Base-by-base conservation (phyloP, 2,888 invertebrate species). In the Trissolcus japonicus region DNA sequence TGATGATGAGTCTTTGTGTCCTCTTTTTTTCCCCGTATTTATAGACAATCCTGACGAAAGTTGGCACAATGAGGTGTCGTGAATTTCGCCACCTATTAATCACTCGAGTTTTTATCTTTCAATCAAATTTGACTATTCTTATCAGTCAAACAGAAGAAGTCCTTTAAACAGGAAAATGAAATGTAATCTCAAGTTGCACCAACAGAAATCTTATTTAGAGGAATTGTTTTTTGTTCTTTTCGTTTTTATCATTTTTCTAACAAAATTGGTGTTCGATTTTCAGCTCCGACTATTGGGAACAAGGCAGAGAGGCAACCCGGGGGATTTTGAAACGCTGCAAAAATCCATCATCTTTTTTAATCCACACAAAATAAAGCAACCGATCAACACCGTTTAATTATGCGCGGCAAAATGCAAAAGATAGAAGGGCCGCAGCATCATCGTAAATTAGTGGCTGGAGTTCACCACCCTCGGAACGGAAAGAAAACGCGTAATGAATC, bases 401-500 rank as follows among this genome's bases (percentile, higher is more conserved):
- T 76, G 78, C 78, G 73, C 76, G 69, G 73, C 72, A 67, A 62
- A 73, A 75, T 72, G 75, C 75, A 73, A 77, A 76, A 76, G 79
- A 79, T 77, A 59, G 77, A 67, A 78, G 73, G 73, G 78, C 78
- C 78, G 55, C 56, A 63, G 78, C 74, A 80, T 78, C 76, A 76
- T 78, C 80, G 80, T 80, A 79, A 80, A 80, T 80, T 79, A 80
- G 80, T 78, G 80, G 76, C 77, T 48, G 76, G 41, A 51, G 74
- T 67, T 74, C 77, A 69, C 75, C 78, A 79, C 77, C 79, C 79
- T 76, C 68, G 19, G 63, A 76, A 78, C 74, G 76, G 77, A 79
- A 80, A 80, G 79, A 80, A 80, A 80, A 76, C 76, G 76, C 79
- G 79, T 80, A 80, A 80, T 78, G 76, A 80, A 80, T 78, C 80